phyloP scores from a whole-genome alignment of 2,797 vertebrate species.

The Enteromius afrohamiltoni region DNA sequence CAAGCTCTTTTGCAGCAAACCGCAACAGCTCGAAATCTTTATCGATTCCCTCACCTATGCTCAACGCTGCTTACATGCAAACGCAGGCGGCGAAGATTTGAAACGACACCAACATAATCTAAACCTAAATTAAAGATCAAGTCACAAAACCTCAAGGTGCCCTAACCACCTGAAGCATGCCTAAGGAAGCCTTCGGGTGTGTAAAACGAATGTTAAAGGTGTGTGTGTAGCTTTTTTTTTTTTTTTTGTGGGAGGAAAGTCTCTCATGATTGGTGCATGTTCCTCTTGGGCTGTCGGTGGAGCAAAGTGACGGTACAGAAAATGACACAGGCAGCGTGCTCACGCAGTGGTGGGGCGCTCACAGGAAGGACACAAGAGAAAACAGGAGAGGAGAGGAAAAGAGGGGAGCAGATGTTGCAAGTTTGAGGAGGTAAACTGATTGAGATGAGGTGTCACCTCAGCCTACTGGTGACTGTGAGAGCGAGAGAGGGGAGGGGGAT shows the following conservation, averaged over 20 bases:
- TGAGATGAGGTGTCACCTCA: slow-evolving; percentile 66
- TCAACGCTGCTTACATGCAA: slow-evolving; percentile 35
- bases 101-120: slow-evolving; percentile 35
- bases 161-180: slow-evolving; percentile 40
- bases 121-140: slow-evolving; percentile 54
- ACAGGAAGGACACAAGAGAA: slow-evolving; percentile 51
- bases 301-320: slow-evolving; percentile 61
- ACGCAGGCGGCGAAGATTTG: slow-evolving; percentile 32
- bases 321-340: slow-evolving; percentile 55
- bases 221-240: slow-evolving; percentile 7
- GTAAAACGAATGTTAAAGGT: slow-evolving; percentile 44
- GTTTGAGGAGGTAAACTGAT: slow-evolving; percentile 64
- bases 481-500: slow-evolving; percentile 11
- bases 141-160: slow-evolving; percentile 51
- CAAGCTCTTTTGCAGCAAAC: slow-evolving; percentile 48
- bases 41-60: slow-evolving; percentile 43
- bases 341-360: slow-evolving; percentile 49
- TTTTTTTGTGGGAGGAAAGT: slow-evolving; percentile 38
- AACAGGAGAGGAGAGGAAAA: slow-evolving; percentile 48
- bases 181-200: slow-evolving; percentile 44
- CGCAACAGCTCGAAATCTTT: slow-evolving; percentile 28
- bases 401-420: slow-evolving; percentile 62
- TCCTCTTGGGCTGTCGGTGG: slow-evolving; percentile 49
- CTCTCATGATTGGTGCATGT: slow-evolving; percentile 29
- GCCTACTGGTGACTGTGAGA: slow-evolving; percentile 64